These are phyloP conservation scores for Xiphias gladius DNA, from an alignment of 2,113 vertebrate species.

Conservation along the genomic window DNA sequence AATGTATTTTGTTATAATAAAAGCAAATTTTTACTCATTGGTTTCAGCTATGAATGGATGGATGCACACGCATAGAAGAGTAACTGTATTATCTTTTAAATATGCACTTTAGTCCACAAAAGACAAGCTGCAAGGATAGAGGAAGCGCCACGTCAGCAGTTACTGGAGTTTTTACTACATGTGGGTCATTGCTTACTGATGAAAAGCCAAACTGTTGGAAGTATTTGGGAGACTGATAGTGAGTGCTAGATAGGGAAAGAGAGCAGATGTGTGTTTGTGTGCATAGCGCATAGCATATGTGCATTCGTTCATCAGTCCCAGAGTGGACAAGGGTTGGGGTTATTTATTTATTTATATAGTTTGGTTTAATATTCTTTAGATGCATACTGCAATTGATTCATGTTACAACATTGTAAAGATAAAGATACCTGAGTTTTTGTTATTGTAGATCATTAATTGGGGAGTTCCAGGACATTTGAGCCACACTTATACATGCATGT, in stretches of 20 bases:
- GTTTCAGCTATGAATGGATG: background rate
- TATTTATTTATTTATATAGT: background rate
- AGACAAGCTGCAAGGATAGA: constrained; percentile 19
- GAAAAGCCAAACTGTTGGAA: constrained; percentile 29
- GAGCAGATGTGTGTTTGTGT: constrained; percentile 12
- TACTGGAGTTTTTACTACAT: constrained; percentile 26
- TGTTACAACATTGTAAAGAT: background rate
- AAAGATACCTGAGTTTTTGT: background rate
- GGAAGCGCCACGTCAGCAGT: constrained; percentile 45
- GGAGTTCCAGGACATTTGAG: background rate
- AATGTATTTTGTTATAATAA: background rate
- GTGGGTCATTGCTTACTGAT: constrained; percentile 62
- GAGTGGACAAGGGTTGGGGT: background rate
- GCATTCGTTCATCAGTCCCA: constrained; percentile 26
- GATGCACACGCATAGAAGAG: background rate
- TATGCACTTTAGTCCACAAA: constrained; percentile 49
- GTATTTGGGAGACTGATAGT: background rate
- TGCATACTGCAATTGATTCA: background rate
- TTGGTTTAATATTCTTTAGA: background rate
- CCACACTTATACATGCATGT: background rate
- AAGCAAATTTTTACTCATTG: background rate
- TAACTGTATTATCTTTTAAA: constrained; percentile 13
- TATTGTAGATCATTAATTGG: background rate
- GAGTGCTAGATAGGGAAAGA: background rate
- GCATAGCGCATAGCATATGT: background rate